These are phyloP conservation scores for Molossus molossus DNA, from an alignment of 2,797 vertebrate species.

Conservation along the genomic window DNA sequence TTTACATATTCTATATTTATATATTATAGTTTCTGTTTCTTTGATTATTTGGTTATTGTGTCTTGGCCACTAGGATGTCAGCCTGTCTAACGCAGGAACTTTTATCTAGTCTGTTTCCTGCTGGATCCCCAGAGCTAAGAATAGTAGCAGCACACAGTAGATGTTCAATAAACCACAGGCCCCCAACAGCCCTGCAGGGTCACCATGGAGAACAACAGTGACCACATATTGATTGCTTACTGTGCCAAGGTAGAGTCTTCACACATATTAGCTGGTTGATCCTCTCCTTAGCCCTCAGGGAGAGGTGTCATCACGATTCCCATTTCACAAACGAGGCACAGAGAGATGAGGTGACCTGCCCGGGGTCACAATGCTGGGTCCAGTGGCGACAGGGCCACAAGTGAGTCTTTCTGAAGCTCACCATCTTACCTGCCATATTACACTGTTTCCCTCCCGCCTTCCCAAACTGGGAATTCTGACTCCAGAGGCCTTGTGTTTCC, in stretches of 20 bases:
- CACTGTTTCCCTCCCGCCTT: not conserved
- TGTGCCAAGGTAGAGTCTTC: not conserved
- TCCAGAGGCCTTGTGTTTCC: not conserved
- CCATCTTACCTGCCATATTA: too few relatives aligned
- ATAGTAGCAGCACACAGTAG: not conserved
- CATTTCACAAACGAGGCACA: not conserved
- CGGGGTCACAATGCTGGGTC: not conserved
- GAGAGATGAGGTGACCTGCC: not conserved
- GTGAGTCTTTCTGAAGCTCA: not conserved
- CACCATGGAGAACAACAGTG: fast-evolving
- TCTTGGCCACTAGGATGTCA: not conserved
- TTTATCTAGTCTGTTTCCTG: not conserved
- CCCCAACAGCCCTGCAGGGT: not conserved
- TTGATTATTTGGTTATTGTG: not conserved
- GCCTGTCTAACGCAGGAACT: not conserved
- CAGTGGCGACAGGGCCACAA: not conserved
- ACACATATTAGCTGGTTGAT: fast-evolving
- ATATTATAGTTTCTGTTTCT: not conserved
- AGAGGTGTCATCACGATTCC: not conserved
- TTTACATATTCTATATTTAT: not conserved
- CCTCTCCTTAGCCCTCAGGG: not conserved
- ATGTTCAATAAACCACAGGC: not conserved
- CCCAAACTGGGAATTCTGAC: not conserved
- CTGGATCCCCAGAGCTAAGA: too few relatives aligned
- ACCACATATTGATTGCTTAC: fast-evolving